Evolutionary conservation across 2,888 invertebrate genomes (phyloP).

Genomic region (Trypoxylon attenuatum): DNA sequence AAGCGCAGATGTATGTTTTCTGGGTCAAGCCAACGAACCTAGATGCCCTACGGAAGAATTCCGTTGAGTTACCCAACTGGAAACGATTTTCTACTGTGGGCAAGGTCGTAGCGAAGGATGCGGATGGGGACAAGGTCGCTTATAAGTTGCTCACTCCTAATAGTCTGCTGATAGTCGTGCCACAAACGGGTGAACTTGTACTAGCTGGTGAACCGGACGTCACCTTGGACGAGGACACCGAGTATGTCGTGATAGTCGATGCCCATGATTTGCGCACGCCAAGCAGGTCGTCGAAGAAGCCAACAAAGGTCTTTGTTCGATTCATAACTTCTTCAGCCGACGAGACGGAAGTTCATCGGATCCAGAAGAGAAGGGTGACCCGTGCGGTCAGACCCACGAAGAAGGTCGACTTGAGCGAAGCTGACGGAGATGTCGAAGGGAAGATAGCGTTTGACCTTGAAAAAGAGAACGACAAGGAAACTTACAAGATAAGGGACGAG

Average conservation of each 20-base stretch:
- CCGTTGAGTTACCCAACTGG: slow-evolving; percentile 76
- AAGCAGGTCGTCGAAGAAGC: slow-evolving; percentile 81
- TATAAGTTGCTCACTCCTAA: slow-evolving; percentile 89
- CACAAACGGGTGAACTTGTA: slow-evolving; percentile 93
- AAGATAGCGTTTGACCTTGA: slow-evolving; percentile 92
- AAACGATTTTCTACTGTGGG: slow-evolving; percentile 89
- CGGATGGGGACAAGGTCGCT: slow-evolving; percentile 93
- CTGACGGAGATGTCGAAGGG: slow-evolving; percentile 91
- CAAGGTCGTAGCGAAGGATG: slow-evolving; percentile 89
- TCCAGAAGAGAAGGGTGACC: slow-evolving; percentile 78
- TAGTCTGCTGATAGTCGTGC: slow-evolving; percentile 90
- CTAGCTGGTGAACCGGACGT: slow-evolving; percentile 86
- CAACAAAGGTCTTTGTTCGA: slow-evolving; percentile 86
- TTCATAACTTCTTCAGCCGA: slow-evolving; percentile 75
- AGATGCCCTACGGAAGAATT: slow-evolving; percentile 31
- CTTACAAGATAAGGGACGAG: slow-evolving; percentile 94
- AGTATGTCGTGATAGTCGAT: slow-evolving; percentile 84
- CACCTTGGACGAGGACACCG: slow-evolving; percentile 76
- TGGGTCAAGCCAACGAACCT: slow-evolving; percentile 75
- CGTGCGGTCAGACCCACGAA: slow-evolving; percentile 96
- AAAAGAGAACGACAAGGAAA: slow-evolving; percentile 93
- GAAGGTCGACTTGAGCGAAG: slow-evolving; percentile 92
- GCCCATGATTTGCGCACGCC: slow-evolving; percentile 90
- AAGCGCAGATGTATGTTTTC: slow-evolving; percentile 86
- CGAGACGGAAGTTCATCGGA: slow-evolving; percentile 67